Conservation (phyloP, 30 jellyfish, hydroid and myxozoan genomes). For the Cassiopea xamachana region DNA sequence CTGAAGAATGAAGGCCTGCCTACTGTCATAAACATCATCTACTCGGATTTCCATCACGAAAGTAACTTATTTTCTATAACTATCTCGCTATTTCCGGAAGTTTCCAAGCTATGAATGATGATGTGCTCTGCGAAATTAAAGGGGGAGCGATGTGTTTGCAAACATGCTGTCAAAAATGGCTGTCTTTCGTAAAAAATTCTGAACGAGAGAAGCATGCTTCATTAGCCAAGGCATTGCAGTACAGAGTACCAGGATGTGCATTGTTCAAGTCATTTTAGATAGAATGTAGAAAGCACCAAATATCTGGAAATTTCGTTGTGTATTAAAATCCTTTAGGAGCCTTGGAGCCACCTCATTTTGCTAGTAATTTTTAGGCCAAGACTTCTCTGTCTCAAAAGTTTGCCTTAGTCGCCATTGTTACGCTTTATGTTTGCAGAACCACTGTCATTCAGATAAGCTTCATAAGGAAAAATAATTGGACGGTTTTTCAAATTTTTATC, state of each 20-base stretch:
- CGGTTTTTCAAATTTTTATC: background rate
- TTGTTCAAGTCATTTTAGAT: background rate
- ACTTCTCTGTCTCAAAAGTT: background rate
- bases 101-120: background rate
- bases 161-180: background rate
- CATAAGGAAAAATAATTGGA: background rate
- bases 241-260: background rate
- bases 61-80: background rate
- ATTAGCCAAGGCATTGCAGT: background rate
- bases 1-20: conserved; percentile 21
- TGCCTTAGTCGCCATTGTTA: conserved; percentile 10
- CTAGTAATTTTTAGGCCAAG: background rate
- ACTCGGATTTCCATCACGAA: background rate
- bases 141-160: background rate
- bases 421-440: background rate
- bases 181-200: background rate
- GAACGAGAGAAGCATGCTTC: background rate
- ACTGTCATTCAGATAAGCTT: background rate
- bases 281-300: background rate
- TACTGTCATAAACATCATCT: conserved; percentile 10
- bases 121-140: background rate
- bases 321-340: background rate
- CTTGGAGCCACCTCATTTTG: background rate
- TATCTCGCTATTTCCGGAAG: background rate
- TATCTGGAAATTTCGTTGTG: background rate